phyloP scores from a whole-genome alignment of 92 coral and sea anemone species.

The Montipora capitata region DNA sequence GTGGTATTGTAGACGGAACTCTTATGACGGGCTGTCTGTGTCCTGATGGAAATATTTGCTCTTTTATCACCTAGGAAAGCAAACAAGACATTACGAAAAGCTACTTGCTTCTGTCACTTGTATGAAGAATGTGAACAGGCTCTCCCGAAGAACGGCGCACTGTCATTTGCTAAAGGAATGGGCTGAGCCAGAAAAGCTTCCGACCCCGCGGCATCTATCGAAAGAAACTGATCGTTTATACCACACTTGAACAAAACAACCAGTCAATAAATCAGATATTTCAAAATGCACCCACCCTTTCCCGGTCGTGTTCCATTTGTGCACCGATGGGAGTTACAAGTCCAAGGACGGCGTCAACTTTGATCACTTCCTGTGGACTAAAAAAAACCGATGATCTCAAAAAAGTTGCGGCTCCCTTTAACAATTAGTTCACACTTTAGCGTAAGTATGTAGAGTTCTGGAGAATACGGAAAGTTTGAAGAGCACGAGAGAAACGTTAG shows the following conservation, averaged over 20 bases:
- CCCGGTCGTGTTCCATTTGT: conserved; percentile 94
- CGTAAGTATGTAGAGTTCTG: too few species aligned
- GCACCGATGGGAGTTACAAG: conserved; percentile 93
- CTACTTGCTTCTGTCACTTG: neutral
- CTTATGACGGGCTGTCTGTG: conserved; percentile 4
- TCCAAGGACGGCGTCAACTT: conserved; percentile 88
- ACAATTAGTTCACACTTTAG: neutral
- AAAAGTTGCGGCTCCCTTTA: neutral
- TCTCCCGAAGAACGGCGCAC: too few species aligned
- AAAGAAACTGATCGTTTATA: neutral
- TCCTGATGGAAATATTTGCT: conserved; percentile 17
- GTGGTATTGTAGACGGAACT: neutral
- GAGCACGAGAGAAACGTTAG: too few species aligned
- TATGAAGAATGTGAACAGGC: too few species aligned
- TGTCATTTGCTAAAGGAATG: too few species aligned
- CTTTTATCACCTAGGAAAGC: conserved; percentile 11
- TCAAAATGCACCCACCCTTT: conserved; percentile 70
- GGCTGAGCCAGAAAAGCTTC: too few species aligned
- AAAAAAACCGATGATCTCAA: neutral
- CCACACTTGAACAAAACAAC: too few species aligned
- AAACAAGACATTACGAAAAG: neutral
- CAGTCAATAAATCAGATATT: neutral
- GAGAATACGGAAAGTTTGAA: too few species aligned
- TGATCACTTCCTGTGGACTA: conserved; percentile 79
- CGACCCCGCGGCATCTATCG: too few species aligned